Base-by-base conservation (phyloP, 2,888 invertebrate species). In the Adela reaumurella region DNA sequence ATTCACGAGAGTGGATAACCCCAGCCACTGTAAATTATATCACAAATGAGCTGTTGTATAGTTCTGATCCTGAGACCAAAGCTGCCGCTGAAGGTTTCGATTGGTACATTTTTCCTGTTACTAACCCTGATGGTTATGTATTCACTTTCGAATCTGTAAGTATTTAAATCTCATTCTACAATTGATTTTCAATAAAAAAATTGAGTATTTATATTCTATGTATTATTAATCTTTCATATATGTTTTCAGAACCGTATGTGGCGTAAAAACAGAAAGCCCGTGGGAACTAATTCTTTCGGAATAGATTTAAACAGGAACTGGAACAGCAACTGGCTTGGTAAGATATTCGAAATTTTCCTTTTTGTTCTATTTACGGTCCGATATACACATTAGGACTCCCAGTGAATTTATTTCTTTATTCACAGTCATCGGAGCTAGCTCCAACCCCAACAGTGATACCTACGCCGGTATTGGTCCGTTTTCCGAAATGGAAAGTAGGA, bases 41-140 rank as follows among this genome's bases (percentile, higher is more conserved):
- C 28, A 64, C 84, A 20, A 74, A 83, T 53, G 61, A 81, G 62
- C 53, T 84, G 6, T 57, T 83, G 17, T 69, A 68, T 8, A 73
- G 69, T 49, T 55, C 53, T 0, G 68, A 81, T 55, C 50, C 64
- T 1, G 52, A 54, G 10, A 58, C 70, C 8, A 60, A 70, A 16
- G 52, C 59, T 17, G 58, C 82, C 49, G 69, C 81, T 2, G 70
- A 81, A 54, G 63, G 64, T 48, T 81, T 78, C 53, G 82, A 84
- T 57, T 84, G 84, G 82, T 84, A 85, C 60, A 65, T 87, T 46
- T 65, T 86, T 50, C 86, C 87, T 0, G 71, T 82, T 10, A 66
- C 81, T 50, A 87, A 87, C 62, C 87, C 86, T 3, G 87, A 88
- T 59, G 87, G 87, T 11, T 88, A 80, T 58, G 83, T 74, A 17